Percentiles rank a stretch among this genome's conserved stretches.
phyloP scores from a whole-genome alignment of 92 coral and sea anemone genomes.

The Umimayanthus chanpuru region DNA sequence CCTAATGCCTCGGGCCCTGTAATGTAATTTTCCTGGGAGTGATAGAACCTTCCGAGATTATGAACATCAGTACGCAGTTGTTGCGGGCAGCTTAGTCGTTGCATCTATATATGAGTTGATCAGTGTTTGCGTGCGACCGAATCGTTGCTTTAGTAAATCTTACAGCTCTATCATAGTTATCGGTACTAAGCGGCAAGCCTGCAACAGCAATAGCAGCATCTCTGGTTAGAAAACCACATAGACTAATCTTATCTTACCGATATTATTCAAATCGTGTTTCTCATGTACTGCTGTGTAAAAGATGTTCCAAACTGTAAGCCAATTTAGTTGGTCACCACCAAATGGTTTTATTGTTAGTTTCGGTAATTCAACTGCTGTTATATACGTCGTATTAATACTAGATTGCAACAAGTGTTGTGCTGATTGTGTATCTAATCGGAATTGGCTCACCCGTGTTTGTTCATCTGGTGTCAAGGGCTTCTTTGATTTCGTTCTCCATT shows the following conservation, averaged over 20 bases:
- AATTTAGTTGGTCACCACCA: background rate
- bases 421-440: background rate
- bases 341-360: slow-evolving; percentile 2
- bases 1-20: background rate
- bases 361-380: background rate
- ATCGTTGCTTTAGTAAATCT: no score
- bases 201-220: slow-evolving; percentile 11
- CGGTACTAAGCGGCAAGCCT: background rate
- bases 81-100: no score
- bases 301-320: background rate
- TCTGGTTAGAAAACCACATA: background rate
- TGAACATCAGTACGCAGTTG: background rate
- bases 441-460: background rate
- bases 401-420: background rate
- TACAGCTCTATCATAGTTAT: no score
- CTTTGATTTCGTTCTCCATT: no score
- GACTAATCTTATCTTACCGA: background rate
- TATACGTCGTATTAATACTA: background rate
- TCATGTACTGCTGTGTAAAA: background rate
- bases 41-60: no score
- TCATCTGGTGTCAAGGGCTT: no score
- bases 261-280: background rate
- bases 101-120: no score
- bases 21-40: no score
- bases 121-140: no score